Conservation (phyloP, 2,888 invertebrate genomes). For the Eupeodes latifasciatus region DNA sequence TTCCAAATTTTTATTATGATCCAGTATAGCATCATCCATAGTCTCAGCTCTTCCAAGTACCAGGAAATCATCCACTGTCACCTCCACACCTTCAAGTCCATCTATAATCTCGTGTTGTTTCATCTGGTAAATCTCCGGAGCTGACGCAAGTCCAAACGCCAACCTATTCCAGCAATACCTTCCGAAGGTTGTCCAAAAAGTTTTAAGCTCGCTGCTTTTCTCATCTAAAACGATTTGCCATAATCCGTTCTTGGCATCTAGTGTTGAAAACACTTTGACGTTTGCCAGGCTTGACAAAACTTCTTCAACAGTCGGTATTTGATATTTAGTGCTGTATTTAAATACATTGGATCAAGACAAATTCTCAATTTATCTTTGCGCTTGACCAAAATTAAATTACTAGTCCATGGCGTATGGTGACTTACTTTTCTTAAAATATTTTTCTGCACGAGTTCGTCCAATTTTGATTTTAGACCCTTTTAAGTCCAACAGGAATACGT, state of each 20-base stretch:
- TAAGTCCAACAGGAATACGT: neutral
- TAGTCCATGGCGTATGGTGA: neutral
- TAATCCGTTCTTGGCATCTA: conserved; percentile 64
- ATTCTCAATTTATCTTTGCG: conserved; percentile 1
- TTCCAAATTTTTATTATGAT: conserved; percentile 7
- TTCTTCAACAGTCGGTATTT: neutral
- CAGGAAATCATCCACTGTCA: neutral
- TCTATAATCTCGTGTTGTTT: neutral
- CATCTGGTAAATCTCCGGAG: neutral
- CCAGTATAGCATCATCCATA: conserved; percentile 2
- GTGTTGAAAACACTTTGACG: conserved; percentile 1
- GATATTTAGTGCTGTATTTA: neutral
- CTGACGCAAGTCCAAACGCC: neutral
- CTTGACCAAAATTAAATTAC: neutral
- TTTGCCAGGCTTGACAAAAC: neutral
- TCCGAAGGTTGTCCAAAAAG: conserved; percentile 74
- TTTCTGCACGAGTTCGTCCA: neutral
- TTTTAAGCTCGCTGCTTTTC: conserved; percentile 80
- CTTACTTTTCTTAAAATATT: neutral
- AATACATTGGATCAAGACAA: conserved; percentile 1
- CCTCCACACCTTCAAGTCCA: neutral
- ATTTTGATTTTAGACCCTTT: neutral
- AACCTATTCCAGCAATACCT: conserved; percentile 36
- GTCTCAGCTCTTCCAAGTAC: neutral
- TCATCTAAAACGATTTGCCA: conserved; percentile 62